Conservation (phyloP, 2,888 invertebrate genomes). For the Caenorhabditis wallacei region DNA sequence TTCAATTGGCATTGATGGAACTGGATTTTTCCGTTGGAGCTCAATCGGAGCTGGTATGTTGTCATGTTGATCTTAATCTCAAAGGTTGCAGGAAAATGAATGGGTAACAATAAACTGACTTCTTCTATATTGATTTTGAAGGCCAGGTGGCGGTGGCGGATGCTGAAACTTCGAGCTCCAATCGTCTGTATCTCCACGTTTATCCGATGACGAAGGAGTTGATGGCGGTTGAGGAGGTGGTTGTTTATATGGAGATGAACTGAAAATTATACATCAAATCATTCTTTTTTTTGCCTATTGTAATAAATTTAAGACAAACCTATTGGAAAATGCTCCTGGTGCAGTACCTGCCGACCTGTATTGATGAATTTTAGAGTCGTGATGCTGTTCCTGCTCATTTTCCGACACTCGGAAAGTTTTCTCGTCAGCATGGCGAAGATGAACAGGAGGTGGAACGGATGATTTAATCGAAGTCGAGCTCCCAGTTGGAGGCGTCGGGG, state of each 20-base stretch:
- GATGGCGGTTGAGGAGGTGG: conserved; percentile 17
- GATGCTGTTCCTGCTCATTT: conserved; percentile 21
- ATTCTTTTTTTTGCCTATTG: too few species aligned
- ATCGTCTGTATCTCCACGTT: conserved; percentile 4
- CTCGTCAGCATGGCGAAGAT: conserved; percentile 21
- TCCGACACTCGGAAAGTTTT: background rate
- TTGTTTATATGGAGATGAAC: conserved; percentile 37
- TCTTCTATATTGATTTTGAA: conserved; percentile 20
- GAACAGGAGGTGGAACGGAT: background rate
- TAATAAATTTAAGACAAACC: background rate
- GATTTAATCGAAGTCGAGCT: background rate
- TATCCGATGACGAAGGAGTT: conserved; percentile 33
- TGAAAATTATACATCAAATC: background rate
- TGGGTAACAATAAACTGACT: background rate
- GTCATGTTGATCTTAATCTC: conserved; percentile 4
- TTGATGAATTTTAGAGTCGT: conserved; percentile 44
- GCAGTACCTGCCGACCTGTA: conserved; percentile 63
- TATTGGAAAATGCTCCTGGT: conserved; percentile 29
- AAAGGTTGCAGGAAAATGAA: too few species aligned
- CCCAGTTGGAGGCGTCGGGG: background rate
- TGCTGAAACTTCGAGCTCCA: conserved; percentile 6
- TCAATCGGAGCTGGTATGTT: conserved; percentile 12
- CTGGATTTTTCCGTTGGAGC: conserved; percentile 12
- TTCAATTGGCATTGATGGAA: conserved; percentile 13
- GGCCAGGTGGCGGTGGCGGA: conserved; percentile 12